Conservation (phyloP, 2,113 vertebrate species). For the Microcebus lehilahytsara region DNA sequence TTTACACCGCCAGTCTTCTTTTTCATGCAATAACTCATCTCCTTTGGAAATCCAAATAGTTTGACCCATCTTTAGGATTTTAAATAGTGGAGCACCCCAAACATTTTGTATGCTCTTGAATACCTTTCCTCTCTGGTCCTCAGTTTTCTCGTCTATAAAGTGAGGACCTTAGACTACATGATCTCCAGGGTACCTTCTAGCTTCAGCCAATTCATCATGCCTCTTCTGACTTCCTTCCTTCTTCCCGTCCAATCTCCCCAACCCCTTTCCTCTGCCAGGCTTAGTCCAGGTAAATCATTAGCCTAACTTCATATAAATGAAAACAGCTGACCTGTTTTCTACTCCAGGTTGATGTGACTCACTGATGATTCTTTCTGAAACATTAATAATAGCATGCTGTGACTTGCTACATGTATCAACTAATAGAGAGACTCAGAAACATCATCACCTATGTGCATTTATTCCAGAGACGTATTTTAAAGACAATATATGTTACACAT, state of each 20-base stretch:
- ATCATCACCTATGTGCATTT: neutral
- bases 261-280: neutral
- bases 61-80: neutral
- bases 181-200: no score
- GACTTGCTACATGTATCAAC: fast-evolving
- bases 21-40: fast-evolving
- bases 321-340: neutral
- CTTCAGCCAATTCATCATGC: neutral
- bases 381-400: no score
- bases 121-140: no score
- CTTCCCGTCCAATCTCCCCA: neutral
- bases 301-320: neutral
- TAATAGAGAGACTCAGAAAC: neutral
- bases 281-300: neutral
- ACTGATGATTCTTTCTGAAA: neutral
- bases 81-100: fast-evolving
- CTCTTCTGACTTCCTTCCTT: neutral
- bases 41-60: neutral
- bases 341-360: neutral
- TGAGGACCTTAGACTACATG: neutral
- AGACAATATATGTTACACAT: neutral
- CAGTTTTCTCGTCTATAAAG: neutral
- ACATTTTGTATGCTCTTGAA: neutral
- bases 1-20: neutral
- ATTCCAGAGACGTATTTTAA: no score